Percentiles rank a stretch among this genome's conserved stretches.
Conservation (phyloP, 2,797 vertebrate species). For the Phylloscopus collybita region DNA sequence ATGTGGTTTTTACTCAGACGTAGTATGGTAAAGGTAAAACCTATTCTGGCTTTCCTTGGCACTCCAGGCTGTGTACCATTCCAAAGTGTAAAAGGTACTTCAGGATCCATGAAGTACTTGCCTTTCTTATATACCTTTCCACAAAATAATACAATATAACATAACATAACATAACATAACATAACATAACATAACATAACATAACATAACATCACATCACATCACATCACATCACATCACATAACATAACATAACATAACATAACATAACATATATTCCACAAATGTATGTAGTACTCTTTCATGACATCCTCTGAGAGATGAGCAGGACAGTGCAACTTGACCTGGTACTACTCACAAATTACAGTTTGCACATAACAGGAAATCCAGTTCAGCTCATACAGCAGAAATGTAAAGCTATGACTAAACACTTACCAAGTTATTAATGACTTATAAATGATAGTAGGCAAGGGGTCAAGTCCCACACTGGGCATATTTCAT, state of each 20-base stretch:
- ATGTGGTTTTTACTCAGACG: background rate
- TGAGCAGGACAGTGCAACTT: background rate
- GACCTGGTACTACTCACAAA: background rate
- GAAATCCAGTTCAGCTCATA: background rate
- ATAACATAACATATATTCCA: background rate
- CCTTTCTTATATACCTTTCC: background rate
- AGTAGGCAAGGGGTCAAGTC: background rate
- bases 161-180: no score
- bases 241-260: background rate
- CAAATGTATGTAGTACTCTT: background rate
- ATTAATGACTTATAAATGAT: background rate
- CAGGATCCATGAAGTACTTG: background rate
- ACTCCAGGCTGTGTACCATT: background rate
- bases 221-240: rapidly evolving
- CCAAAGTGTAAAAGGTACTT: background rate
- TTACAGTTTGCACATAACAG: background rate
- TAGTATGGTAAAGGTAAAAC: background rate
- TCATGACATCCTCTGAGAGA: background rate
- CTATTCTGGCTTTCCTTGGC: background rate
- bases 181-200: rapidly evolving
- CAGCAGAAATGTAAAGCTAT: background rate
- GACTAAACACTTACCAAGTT: background rate
- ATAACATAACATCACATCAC: background rate
- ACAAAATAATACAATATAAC: no score
- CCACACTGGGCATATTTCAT: background rate